Evolutionary conservation across 30 jellyfish, hydroid and myxozoan species (phyloP).

Genomic region (Haliclystus octoradiatus): DNA sequence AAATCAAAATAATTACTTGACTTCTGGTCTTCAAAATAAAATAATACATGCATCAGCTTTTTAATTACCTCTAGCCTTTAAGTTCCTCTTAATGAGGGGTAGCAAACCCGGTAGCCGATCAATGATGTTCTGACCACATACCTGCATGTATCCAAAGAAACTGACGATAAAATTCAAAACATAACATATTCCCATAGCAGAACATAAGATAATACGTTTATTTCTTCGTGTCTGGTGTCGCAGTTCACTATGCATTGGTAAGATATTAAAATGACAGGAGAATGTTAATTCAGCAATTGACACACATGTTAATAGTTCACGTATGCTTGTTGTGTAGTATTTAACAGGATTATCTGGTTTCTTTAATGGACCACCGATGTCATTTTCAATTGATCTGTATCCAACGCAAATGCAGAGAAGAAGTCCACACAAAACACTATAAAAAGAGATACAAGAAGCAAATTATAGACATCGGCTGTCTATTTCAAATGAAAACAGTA

Average conservation of each 20-base stretch:
- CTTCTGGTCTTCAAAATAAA: no score
- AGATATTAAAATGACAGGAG: slow-evolving; percentile 82
- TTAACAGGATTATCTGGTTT: slow-evolving; percentile 57
- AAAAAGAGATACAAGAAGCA: background rate
- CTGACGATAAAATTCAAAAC: slow-evolving; percentile 63
- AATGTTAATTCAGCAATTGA: slow-evolving; percentile 79
- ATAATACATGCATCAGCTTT: no score
- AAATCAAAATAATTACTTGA: no score
- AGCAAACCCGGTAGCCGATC: no score
- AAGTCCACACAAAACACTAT: slow-evolving; percentile 74
- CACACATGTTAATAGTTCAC: slow-evolving; percentile 60
- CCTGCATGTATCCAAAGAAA: slow-evolving; percentile 88
- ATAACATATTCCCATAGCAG: slow-evolving; percentile 79
- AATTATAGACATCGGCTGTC: no score
- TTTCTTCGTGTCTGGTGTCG: slow-evolving; percentile 73
- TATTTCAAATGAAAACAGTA: no score
- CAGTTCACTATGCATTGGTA: slow-evolving; percentile 94
- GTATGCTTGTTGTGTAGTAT: slow-evolving; percentile 51
- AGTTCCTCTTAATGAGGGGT: no score
- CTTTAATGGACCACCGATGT: slow-evolving; percentile 63
- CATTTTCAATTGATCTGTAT: slow-evolving; percentile 48
- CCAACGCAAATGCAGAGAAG: slow-evolving; percentile 71
- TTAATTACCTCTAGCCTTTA: no score
- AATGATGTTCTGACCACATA: no score
- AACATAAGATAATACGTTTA: slow-evolving; percentile 55